These are phyloP conservation scores for Tipula vernalis DNA, from an alignment of 2,888 invertebrate species.

Conservation along the genomic window DNA sequence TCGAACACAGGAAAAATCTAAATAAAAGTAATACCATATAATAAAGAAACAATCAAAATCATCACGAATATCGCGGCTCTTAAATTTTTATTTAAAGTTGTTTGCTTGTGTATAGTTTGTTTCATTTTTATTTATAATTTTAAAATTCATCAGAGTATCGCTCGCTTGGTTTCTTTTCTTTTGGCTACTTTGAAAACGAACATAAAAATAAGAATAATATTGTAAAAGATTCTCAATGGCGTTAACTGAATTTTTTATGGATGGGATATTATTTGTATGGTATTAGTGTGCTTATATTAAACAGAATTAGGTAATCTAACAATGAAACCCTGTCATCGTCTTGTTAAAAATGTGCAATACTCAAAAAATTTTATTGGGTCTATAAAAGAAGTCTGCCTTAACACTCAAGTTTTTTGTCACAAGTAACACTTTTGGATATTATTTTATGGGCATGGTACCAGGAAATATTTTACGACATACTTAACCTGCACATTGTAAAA, in stretches of 20 bases:
- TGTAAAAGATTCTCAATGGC: background rate
- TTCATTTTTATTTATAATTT: background rate
- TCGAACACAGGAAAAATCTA: background rate
- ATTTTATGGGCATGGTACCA: background rate
- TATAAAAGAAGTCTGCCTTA: background rate
- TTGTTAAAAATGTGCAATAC: background rate
- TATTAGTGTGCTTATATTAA: background rate
- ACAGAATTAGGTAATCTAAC: background rate
- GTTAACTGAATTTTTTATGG: background rate
- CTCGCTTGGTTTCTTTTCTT: background rate
- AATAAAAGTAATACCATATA: background rate
- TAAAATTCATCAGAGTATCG: background rate
- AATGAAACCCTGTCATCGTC: background rate
- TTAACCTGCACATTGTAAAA: background rate
- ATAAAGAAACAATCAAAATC: slow-evolving; percentile 4
- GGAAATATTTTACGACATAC: background rate
- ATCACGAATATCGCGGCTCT: background rate
- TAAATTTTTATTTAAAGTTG: background rate
- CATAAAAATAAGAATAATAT: background rate
- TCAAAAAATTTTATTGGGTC: background rate
- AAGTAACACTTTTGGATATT: background rate
- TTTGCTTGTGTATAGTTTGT: background rate
- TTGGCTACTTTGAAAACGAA: background rate
- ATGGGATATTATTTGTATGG: background rate
- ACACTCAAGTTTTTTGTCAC: background rate